Evolutionary conservation across 2,113 vertebrate genomes (phyloP).

Genomic region (Hassar affinis): DNA sequence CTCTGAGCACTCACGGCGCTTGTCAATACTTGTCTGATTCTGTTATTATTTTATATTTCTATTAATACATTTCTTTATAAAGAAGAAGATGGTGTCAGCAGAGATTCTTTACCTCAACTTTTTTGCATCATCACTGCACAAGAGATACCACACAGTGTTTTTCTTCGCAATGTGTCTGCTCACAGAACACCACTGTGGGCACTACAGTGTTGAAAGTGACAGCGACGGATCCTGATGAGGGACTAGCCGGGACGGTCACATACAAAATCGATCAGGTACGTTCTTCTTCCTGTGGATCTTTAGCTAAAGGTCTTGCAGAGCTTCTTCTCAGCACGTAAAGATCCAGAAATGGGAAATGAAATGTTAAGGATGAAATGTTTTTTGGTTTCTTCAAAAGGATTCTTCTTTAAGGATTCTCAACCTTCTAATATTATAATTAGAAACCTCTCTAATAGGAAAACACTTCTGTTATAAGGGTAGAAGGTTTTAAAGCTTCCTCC

Average conservation of each 20-base stretch:
- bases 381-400: neutral
- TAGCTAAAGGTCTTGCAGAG: neutral
- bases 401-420: neutral
- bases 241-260: neutral
- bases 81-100: too few species aligned
- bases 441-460: neutral
- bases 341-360: too few species aligned
- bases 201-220: slow-evolving; percentile 34
- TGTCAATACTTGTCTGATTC: too few species aligned
- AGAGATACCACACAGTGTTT: too few species aligned
- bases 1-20: too few species aligned
- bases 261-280: slow-evolving; percentile 66
- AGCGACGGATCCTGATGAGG: slow-evolving; percentile 60
- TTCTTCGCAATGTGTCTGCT: neutral
- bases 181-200: slow-evolving; percentile 48
- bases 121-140: too few species aligned
- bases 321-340: neutral
- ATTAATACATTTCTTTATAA: too few species aligned
- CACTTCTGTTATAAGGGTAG: neutral
- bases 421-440: neutral
- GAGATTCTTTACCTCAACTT: too few species aligned
- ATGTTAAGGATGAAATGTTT: neutral
- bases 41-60: too few species aligned
- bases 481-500: neutral
- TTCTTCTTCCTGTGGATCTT: neutral